These are phyloP conservation scores for Tachystola acroxantha DNA, from an alignment of 2,888 invertebrate genomes.

Conservation along the genomic window DNA sequence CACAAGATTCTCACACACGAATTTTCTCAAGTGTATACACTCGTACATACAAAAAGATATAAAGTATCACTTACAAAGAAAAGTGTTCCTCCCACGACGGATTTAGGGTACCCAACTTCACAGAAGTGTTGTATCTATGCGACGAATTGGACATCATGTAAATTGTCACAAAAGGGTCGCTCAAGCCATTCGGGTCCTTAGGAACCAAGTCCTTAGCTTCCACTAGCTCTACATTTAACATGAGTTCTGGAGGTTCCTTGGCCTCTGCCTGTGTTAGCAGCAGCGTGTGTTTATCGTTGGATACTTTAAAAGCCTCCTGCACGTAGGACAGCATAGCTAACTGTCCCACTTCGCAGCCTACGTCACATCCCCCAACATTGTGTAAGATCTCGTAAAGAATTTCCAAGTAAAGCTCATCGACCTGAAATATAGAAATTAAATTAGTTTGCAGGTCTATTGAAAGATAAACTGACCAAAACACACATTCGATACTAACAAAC, in stretches of 20 bases:
- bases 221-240: slow-evolving; percentile 90
- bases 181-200: slow-evolving; percentile 94
- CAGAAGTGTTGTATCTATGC: slow-evolving; percentile 92
- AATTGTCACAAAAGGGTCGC: slow-evolving; percentile 98
- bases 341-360: slow-evolving; percentile 83
- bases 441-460: too few relatives aligned
- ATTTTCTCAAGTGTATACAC: too few relatives aligned
- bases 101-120: slow-evolving; percentile 92
- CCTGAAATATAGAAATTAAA: slow-evolving; percentile 69
- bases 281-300: slow-evolving; percentile 85
- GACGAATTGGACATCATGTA: slow-evolving; percentile 87
- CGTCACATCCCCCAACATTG: slow-evolving; percentile 90
- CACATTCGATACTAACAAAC: too few relatives aligned
- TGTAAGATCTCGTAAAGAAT: slow-evolving; percentile 90
- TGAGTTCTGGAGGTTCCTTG: slow-evolving; percentile 90
- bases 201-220: slow-evolving; percentile 91
- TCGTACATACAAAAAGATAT: too few relatives aligned
- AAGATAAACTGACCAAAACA: too few relatives aligned
- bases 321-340: slow-evolving; percentile 84
- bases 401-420: slow-evolving; percentile 92
- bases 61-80: slow-evolving; percentile 88
- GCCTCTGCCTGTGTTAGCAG: slow-evolving; percentile 84
- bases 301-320: slow-evolving; percentile 87
- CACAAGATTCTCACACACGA: too few relatives aligned
- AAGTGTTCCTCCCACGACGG: slow-evolving; percentile 99